phyloP scores from a whole-genome alignment of 2,888 invertebrate genomes.

The Patella ulyssiponensis region DNA sequence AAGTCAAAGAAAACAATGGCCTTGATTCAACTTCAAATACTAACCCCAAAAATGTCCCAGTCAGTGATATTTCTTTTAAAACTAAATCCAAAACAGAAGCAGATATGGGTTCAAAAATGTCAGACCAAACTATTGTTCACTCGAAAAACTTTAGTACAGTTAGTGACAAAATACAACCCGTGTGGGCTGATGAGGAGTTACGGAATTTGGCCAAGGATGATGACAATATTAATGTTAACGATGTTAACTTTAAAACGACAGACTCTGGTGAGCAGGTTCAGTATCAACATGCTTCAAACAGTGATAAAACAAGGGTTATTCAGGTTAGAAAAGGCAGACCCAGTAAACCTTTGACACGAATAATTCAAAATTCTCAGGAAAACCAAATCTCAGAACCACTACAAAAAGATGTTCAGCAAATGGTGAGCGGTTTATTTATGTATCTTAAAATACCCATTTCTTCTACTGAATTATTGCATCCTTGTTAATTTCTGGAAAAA shows the following conservation, averaged over 20 bases:
- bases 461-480: too few species aligned
- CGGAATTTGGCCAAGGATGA: neutral
- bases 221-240: neutral
- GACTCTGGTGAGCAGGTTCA: neutral
- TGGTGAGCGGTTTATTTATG: too few species aligned
- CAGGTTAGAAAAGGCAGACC: neutral
- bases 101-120: neutral
- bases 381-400: too few species aligned
- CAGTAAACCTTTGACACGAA: neutral
- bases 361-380: too few species aligned
- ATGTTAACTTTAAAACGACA: neutral
- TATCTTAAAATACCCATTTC: too few species aligned
- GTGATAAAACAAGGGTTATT: neutral
- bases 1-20: neutral
- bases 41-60: conserved; percentile 8
- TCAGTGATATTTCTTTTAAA: neutral
- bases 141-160: neutral
- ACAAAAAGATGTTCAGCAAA: too few species aligned
- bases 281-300: neutral
- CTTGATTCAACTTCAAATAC: neutral
- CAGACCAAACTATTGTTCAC: neutral
- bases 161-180: neutral
- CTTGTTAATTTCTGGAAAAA: too few species aligned
- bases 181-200: too few species aligned
- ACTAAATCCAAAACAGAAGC: neutral